Percentiles rank a stretch among this genome's conserved stretches.
phyloP scores from a whole-genome alignment of 2,888 invertebrate species.

The Latrodectus elegans region DNA sequence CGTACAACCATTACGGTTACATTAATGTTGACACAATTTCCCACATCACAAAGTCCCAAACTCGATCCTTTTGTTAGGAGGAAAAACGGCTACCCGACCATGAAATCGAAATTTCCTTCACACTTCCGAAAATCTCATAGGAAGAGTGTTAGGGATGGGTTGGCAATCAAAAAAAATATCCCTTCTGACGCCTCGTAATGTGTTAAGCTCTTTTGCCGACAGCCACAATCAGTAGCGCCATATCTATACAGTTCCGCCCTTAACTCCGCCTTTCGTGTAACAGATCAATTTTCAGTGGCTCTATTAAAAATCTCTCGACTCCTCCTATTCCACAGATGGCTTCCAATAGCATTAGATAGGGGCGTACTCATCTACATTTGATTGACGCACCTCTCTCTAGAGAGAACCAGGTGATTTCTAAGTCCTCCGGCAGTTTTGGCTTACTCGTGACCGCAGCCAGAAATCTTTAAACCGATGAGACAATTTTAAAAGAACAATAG shows the following conservation, averaged over 20 bases:
- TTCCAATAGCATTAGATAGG: conserved; percentile 12
- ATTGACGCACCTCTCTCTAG: conserved; percentile 41
- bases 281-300: conserved; percentile 37
- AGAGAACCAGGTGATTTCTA: conserved; percentile 57
- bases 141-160: neutral
- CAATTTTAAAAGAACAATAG: conserved; percentile 11
- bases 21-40: conserved; percentile 19
- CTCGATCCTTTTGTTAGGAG: conserved; percentile 29
- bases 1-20: conserved; percentile 40
- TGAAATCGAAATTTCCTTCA: conserved; percentile 62
- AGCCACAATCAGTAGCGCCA: conserved; percentile 35
- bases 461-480: conserved; percentile 19
- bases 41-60: neutral
- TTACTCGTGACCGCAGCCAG: conserved; percentile 58
- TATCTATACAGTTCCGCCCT: conserved; percentile 15
- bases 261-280: conserved; percentile 2
- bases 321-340: conserved; percentile 6
- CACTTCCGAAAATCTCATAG: conserved; percentile 27
- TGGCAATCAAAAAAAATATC: neutral
- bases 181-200: conserved; percentile 41
- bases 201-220: conserved; percentile 51
- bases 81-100: conserved; percentile 32
- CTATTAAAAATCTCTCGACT: neutral
- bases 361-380: conserved; percentile 16
- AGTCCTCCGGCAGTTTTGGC: conserved; percentile 67